Percentiles rank a stretch among this genome's conserved stretches.
These are phyloP conservation scores for Pheosia gnoma DNA, from an alignment of 2,888 invertebrate species.

Conservation along the genomic window DNA sequence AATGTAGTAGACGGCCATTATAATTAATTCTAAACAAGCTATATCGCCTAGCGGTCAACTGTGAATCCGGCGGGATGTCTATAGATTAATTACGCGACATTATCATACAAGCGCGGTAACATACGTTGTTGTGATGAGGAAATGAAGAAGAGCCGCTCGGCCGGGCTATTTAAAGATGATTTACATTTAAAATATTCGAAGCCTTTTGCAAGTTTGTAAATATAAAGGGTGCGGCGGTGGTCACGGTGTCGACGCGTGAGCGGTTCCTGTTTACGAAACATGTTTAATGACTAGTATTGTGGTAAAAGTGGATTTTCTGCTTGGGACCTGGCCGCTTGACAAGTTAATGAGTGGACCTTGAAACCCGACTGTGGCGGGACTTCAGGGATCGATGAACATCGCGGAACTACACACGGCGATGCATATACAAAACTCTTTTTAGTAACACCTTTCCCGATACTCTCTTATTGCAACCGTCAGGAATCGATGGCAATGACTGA, in stretches of 20 bases:
- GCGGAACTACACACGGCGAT: too few relatives aligned
- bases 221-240: constrained; percentile 39
- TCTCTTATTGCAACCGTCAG: too few relatives aligned
- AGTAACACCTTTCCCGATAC: too few relatives aligned
- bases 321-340: constrained; percentile 60
- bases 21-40: constrained; percentile 29
- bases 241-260: constrained; percentile 38
- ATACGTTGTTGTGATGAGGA: constrained; percentile 14
- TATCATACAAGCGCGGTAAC: background rate
- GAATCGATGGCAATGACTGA: too few relatives aligned
- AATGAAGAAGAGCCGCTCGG: constrained; percentile 11
- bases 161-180: constrained; percentile 33
- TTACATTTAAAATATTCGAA: constrained; percentile 27
- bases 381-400: background rate
- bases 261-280: constrained; percentile 77
- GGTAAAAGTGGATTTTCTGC: constrained; percentile 80
- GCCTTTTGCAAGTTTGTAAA: constrained; percentile 30
- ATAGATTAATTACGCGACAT: constrained; percentile 9
- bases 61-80: constrained; percentile 12
- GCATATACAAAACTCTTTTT: background rate
- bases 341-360: constrained; percentile 53
- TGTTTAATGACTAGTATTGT: constrained; percentile 69
- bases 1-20: constrained; percentile 24
- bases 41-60: constrained; percentile 23
- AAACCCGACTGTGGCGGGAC: constrained; percentile 21